phyloP scores from a whole-genome alignment of 2,797 vertebrate species.

The Chaenodraco wilsoni region DNA sequence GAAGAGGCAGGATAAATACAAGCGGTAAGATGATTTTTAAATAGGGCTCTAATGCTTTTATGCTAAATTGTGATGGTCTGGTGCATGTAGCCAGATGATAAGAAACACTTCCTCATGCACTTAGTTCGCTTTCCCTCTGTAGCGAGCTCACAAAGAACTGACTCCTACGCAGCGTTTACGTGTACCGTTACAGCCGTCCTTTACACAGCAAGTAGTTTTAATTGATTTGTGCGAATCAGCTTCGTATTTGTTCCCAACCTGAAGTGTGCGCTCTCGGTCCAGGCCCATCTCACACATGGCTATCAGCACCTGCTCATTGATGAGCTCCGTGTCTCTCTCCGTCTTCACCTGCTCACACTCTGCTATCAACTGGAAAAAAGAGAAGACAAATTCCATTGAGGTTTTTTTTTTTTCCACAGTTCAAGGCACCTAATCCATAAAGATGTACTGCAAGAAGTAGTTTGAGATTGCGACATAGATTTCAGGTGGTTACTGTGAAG shows the following conservation, averaged over 20 bases:
- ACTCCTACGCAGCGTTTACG: neutral
- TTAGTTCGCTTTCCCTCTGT: neutral
- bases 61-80: too few species aligned
- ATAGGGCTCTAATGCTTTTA: neutral
- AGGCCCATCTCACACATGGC: slow-evolving; percentile 97
- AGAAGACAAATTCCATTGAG: neutral
- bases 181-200: neutral
- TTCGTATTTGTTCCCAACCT: slow-evolving; percentile 80
- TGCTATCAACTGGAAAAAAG: slow-evolving; percentile 87
- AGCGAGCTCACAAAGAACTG: neutral
- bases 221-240: neutral
- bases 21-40: neutral
- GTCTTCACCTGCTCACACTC: slow-evolving; percentile 96
- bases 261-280: slow-evolving; percentile 92
- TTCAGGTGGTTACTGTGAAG: neutral
- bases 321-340: slow-evolving; percentile 90
- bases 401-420: neutral
- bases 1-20: neutral
- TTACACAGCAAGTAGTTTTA: neutral
- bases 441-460: neutral
- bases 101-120: neutral
- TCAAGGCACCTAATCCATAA: neutral
- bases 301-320: slow-evolving; percentile 94
- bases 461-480: neutral
- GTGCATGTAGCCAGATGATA: neutral